A percentile compares a stretch with the other conserved stretches of the same genome.
These are phyloP conservation scores for Trichoplusia ni DNA, from an alignment of 1,140 invertebrate species.

Conservation along the genomic window DNA sequence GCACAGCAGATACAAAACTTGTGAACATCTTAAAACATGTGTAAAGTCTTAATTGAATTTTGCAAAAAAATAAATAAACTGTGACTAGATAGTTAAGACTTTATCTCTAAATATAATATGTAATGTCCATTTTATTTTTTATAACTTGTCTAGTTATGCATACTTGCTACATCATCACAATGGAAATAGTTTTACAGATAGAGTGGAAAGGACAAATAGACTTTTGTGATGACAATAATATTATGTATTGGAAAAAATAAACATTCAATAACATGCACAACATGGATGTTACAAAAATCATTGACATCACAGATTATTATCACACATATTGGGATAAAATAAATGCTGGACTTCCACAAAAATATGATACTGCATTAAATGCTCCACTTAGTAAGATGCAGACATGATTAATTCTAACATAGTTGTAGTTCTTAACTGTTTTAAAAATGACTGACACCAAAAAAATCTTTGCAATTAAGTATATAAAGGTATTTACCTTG, in stretches of 20 bases:
- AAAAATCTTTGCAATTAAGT: background rate
- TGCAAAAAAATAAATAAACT: no score
- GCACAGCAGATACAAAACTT: background rate
- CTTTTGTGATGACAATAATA: background rate
- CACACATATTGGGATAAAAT: background rate
- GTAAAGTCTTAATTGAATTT: no score
- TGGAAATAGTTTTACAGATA: background rate
- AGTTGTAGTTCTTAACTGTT: background rate
- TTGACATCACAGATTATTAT: background rate
- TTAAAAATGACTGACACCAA: background rate
- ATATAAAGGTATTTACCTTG: conserved; percentile 82
- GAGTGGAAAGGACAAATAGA: background rate
- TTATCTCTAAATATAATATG: no score
- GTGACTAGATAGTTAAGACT: no score
- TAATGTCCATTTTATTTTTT: background rate
- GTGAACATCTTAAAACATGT: no score
- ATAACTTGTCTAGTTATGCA: background rate
- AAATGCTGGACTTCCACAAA: background rate
- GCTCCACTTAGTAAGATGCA: background rate
- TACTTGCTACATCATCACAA: background rate
- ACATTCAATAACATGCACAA: conserved; percentile 42
- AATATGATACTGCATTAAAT: background rate
- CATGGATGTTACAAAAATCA: background rate
- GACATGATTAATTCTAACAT: background rate
- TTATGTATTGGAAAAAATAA: conserved; percentile 4